Base-by-base conservation (phyloP, 2,113 vertebrate genomes). In the Chamaetylas fuelleborni region DNA sequence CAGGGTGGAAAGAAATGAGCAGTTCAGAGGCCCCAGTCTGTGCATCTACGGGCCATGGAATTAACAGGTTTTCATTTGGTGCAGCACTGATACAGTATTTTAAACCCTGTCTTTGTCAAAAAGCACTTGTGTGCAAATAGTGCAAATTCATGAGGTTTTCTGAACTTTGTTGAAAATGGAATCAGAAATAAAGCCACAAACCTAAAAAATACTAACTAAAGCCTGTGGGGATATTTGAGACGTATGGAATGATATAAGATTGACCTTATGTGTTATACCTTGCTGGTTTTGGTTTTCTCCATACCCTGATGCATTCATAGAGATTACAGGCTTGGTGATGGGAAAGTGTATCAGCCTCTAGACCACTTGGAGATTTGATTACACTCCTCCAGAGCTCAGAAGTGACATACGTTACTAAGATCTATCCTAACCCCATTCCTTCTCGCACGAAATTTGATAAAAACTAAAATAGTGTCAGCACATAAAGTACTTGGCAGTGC, bases 171-270 rank as follows among this genome's bases (percentile, higher is more conserved):
- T 85, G 50, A 79, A 85, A 76, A 18, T 12, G 8, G 12, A 19
- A 28, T 78, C 38, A 43, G 65, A 87, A 38, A 57, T 45, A 56
- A 83, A 88, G 5, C 15, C 40, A 62, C 4, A 66, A 48, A 88
- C 57, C 10, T 45, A 40, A 81, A 81, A 81, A 62, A 19, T 40
- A 43, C 28, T 51, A 36, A 43, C 38, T 67, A 48, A 70, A 84
- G 8, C 16, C 16, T 58, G 54, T 50, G 14, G 12, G 14, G 83
- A 58, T 81, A 36, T 7, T 60, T 48, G 24, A 31, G 36, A 71
- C 0, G 0, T n/a, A 47, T 29, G 15, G 31, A 91, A 88, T 57
- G 11, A 36, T 0, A 3, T 24, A 23, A 0, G 2, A 14, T 36
- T 3, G 2, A 4, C 58, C 20, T 86, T 48, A 4, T 5, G 9